A percentile compares a stretch with the other conserved stretches of the same genome.
Conservation (phyloP, 2,888 invertebrate species). For the Lottia scabra region DNA sequence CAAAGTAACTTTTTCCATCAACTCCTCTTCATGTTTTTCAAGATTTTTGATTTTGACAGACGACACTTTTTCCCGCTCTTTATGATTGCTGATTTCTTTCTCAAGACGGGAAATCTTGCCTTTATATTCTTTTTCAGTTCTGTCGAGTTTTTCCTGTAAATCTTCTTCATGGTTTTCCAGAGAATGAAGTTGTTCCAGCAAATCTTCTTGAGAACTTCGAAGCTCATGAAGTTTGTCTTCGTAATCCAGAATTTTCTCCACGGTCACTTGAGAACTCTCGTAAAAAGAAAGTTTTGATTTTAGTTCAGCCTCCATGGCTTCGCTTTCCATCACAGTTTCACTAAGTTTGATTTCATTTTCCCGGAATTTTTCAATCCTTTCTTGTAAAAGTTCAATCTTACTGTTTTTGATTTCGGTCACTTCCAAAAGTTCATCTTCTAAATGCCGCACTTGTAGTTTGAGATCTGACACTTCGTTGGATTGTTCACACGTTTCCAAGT, state of each 20-base stretch:
- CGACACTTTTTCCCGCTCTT: slow-evolving; percentile 32
- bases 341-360: slow-evolving; percentile 54
- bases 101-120: slow-evolving; percentile 18
- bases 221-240: slow-evolving; percentile 51
- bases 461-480: neutral
- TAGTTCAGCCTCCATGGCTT: slow-evolving; percentile 49
- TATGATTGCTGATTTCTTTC: slow-evolving; percentile 28
- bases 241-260: slow-evolving; percentile 49
- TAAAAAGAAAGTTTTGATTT: slow-evolving; percentile 47
- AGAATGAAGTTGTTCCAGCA: slow-evolving; percentile 51
- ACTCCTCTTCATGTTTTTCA: slow-evolving; percentile 42
- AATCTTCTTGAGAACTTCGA: slow-evolving; percentile 48
- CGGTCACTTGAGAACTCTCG: slow-evolving; percentile 39
- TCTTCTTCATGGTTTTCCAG: slow-evolving; percentile 43
- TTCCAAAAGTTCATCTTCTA: slow-evolving; percentile 49
- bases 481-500: neutral
- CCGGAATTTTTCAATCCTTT: slow-evolving; percentile 34
- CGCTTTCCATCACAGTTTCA: slow-evolving; percentile 55
- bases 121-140: slow-evolving; percentile 21
- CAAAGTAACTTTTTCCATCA: slow-evolving; percentile 33
- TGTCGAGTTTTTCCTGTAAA: slow-evolving; percentile 34
- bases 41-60: slow-evolving; percentile 32
- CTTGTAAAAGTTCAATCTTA: slow-evolving; percentile 53
- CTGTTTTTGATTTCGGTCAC: slow-evolving; percentile 48
- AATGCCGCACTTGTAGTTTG: neutral